A percentile compares a stretch with the other conserved stretches of the same genome.
These are phyloP conservation scores for Corvus moneduloides DNA, from an alignment of 2,113 vertebrate genomes.

Conservation along the genomic window DNA sequence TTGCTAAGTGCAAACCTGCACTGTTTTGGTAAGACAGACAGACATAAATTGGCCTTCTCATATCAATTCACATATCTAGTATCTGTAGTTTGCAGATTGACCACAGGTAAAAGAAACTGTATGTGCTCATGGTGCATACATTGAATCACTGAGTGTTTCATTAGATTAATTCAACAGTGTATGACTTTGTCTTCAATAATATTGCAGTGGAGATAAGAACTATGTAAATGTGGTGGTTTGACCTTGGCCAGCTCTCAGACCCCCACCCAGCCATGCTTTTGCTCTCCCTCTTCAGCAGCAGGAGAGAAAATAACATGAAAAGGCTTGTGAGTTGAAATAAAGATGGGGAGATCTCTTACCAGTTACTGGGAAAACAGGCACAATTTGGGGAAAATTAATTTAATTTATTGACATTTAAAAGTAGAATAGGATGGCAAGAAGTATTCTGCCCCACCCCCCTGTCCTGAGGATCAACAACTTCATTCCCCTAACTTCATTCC, in stretches of 20 bases:
- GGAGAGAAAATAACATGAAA: background rate
- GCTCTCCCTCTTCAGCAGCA: background rate
- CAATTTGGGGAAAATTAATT: background rate
- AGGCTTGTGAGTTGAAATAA: background rate
- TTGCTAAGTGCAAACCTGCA: background rate
- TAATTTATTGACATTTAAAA: background rate
- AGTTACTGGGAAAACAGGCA: background rate
- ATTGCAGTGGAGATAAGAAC: background rate
- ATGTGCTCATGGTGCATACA: background rate
- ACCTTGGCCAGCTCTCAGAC: background rate
- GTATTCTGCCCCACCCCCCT: fast-evolving
- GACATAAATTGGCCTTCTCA: background rate
- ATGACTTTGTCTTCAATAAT: background rate
- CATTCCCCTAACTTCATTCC: background rate
- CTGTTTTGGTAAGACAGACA: background rate
- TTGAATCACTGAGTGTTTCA: background rate
- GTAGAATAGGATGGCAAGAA: background rate
- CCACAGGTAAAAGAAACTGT: background rate
- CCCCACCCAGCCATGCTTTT: background rate
- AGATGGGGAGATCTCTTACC: background rate
- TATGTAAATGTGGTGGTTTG: background rate
- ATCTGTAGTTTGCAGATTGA: background rate
- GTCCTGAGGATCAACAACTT: background rate
- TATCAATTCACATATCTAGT: background rate
- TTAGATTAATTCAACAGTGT: background rate